Evolutionary conservation across 2,113 vertebrate genomes (phyloP).

Genomic region (Pelobates fuscus): DNA sequence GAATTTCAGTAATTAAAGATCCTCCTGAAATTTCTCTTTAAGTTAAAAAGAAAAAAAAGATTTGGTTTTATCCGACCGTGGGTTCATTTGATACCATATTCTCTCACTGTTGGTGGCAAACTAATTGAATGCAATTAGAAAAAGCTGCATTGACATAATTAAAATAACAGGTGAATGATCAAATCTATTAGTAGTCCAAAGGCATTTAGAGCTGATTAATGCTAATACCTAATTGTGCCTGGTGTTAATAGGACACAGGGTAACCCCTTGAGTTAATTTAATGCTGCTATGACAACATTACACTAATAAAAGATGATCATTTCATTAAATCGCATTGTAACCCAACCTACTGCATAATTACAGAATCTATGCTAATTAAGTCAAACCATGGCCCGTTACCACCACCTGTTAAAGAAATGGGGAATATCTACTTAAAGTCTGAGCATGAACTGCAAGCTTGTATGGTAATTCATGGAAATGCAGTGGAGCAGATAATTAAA

Average conservation of each 20-base stretch:
- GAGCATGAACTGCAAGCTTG: too few relatives aligned
- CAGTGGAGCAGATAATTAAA: too few relatives aligned
- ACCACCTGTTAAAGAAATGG: neutral
- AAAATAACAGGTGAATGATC: conserved; percentile 51
- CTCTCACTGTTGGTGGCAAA: conserved; percentile 41
- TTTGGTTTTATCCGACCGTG: conserved; percentile 15
- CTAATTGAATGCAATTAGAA: conserved; percentile 49
- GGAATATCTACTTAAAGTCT: too few relatives aligned
- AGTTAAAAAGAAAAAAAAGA: conserved; percentile 8
- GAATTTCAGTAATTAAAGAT: too few relatives aligned
- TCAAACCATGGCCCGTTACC: neutral
- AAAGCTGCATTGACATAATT: conserved; percentile 44
- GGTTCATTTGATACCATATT: conserved; percentile 32
- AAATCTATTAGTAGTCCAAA: conserved; percentile 47
- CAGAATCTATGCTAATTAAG: conserved; percentile 16
- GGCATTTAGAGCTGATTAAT: conserved; percentile 49
- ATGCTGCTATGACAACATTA: conserved; percentile 38
- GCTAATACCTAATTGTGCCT: conserved; percentile 47
- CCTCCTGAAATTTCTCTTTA: neutral
- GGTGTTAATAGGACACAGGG: conserved; percentile 48
- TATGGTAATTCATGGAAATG: too few relatives aligned
- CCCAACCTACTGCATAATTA: conserved; percentile 43
- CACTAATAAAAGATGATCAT: conserved; percentile 47
- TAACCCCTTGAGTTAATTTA: conserved; percentile 48
- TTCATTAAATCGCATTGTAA: conserved; percentile 47